phyloP scores from a whole-genome alignment of 2,797 vertebrate species.

The Apogon hyalosoma region DNA sequence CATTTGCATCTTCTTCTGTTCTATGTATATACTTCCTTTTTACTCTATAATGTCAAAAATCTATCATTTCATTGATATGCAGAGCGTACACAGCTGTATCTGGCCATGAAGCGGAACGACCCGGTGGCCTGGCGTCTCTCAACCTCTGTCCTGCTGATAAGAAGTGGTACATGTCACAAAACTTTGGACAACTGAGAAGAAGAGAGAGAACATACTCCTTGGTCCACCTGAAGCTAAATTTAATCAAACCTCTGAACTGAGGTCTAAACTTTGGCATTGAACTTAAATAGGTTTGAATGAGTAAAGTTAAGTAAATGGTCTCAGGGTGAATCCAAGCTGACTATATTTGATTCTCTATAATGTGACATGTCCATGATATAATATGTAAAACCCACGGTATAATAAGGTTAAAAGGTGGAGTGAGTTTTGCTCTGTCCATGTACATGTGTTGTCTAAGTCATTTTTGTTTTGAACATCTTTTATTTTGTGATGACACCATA shows the following conservation, averaged over 20 bases:
- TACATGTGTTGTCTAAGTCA: too few species aligned
- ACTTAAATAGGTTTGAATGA: background rate
- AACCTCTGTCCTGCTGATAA: constrained; percentile 16
- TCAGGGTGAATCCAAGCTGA: too few species aligned
- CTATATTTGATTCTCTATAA: too few species aligned
- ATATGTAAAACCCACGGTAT: too few species aligned
- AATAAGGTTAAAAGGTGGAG: too few species aligned
- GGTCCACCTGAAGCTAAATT: background rate
- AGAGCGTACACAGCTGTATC: constrained; percentile 34
- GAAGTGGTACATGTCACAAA: constrained; percentile 28
- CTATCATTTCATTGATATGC: constrained; percentile 44
- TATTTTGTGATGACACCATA: too few species aligned
- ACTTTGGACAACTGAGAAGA: constrained; percentile 19
- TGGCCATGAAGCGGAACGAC: constrained; percentile 41
- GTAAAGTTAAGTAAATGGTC: too few species aligned
- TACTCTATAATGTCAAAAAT: constrained; percentile 9
- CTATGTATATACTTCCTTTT: background rate
- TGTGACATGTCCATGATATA: too few species aligned
- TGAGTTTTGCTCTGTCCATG: too few species aligned
- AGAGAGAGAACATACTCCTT: background rate
- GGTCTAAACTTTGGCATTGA: constrained; percentile 16
- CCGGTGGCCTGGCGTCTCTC: constrained; percentile 24
- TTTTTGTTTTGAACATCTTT: too few species aligned
- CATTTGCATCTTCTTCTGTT: background rate
- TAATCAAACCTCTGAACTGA: background rate